Evolutionary conservation across 2,797 vertebrate species (phyloP).

Genomic region (Anabas testudineus): DNA sequence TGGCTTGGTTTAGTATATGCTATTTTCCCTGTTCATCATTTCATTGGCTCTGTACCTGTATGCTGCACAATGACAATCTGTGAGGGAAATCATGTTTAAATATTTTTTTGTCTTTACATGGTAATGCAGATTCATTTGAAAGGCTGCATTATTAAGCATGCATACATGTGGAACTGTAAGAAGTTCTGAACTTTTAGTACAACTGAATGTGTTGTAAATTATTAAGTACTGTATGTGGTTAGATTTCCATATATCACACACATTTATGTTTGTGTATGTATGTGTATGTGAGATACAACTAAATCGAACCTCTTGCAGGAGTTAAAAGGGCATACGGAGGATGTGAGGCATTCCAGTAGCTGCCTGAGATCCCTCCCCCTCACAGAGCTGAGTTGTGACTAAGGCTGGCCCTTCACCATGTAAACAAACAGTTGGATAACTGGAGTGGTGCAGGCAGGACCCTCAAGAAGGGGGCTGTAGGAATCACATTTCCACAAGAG

Average conservation of each 20-base stretch:
- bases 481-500: constrained; percentile 59
- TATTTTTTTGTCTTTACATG: no score
- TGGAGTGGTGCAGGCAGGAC: constrained; percentile 9
- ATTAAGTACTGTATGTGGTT: not conserved
- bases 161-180: no score
- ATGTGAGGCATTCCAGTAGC: constrained; percentile 57
- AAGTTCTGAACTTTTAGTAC: not conserved
- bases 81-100: no score
- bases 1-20: no score
- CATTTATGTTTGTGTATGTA: not conserved
- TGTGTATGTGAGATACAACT: constrained; percentile 1
- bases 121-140: no score
- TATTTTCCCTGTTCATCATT: no score
- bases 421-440: constrained; percentile 65
- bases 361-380: constrained; percentile 21
- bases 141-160: no score
- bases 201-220: not conserved
- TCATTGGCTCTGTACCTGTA: no score
- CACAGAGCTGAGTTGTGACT: constrained; percentile 38
- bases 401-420: constrained; percentile 27
- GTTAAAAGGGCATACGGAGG: constrained; percentile 37
- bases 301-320: constrained; percentile 18
- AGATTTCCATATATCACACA: not conserved
- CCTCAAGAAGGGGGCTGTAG: constrained; percentile 9
- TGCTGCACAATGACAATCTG: no score